Percentiles rank a stretch among this genome's conserved stretches.
Conservation (phyloP, 2,888 invertebrate species). For the Stenurella melanura region DNA sequence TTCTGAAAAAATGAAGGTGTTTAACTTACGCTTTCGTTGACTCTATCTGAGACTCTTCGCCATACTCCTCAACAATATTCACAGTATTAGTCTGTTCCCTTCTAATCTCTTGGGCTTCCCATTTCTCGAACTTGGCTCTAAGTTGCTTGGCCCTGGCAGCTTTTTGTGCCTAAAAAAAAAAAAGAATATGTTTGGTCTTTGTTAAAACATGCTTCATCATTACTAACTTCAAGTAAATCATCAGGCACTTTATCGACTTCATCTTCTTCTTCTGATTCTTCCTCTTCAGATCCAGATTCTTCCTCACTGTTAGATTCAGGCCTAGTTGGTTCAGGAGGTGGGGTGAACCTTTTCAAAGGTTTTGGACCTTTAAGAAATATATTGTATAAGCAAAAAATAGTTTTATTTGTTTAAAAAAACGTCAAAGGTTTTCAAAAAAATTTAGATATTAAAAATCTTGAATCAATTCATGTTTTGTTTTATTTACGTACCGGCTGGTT, state of each 20-base stretch:
- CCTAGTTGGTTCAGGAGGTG: slow-evolving; percentile 82
- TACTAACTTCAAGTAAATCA: slow-evolving; percentile 67
- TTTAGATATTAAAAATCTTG: neutral
- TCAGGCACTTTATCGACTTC: slow-evolving; percentile 72
- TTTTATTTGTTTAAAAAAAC: too few relatives aligned
- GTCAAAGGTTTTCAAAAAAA: too few relatives aligned
- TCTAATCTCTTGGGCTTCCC: slow-evolving; percentile 83
- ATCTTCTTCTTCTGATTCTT: slow-evolving; percentile 71
- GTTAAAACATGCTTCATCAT: neutral
- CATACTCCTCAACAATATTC: slow-evolving; percentile 70
- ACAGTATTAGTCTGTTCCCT: slow-evolving; percentile 73
- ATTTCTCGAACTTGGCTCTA: slow-evolving; percentile 91
- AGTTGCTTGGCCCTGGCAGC: slow-evolving; percentile 89
- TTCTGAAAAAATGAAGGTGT: too few relatives aligned
- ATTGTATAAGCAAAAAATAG: neutral
- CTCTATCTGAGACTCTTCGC: slow-evolving; percentile 86
- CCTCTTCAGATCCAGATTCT: slow-evolving; percentile 71
- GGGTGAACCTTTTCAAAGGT: slow-evolving; percentile 92
- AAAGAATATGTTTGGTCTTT: slow-evolving; percentile 9
- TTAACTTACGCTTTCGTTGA: slow-evolving; percentile 84
- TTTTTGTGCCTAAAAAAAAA: slow-evolving; percentile 78
- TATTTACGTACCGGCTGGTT: slow-evolving; percentile 64
- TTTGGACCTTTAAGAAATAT: slow-evolving; percentile 77
- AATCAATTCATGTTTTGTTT: neutral
- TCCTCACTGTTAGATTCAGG: slow-evolving; percentile 69